Evolutionary conservation across 2,888 invertebrate genomes (phyloP).

Genomic region (Parnassius mnemosyne): DNA sequence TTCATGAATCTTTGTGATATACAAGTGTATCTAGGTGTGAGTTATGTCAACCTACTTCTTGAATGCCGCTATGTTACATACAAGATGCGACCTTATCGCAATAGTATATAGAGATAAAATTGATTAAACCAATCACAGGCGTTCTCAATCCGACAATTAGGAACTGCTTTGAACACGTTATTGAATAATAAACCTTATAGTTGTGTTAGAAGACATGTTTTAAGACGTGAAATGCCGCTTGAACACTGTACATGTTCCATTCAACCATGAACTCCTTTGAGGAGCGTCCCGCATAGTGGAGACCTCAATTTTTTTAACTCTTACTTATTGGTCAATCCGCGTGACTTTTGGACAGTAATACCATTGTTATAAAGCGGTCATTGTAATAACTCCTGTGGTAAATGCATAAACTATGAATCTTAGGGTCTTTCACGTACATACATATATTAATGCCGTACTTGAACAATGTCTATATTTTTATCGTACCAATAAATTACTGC

Average conservation of each 20-base stretch:
- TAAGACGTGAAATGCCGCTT: constrained; percentile 43
- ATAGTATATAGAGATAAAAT: constrained; percentile 59
- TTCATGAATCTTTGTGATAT: constrained; percentile 75
- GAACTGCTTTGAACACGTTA: constrained; percentile 54
- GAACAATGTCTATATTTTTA: not conserved
- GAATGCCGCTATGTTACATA: constrained; percentile 60
- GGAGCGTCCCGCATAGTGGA: constrained; percentile 72
- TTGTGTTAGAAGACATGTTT: constrained; percentile 45
- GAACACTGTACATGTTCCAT: constrained; percentile 71
- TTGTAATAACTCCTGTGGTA: constrained; percentile 41
- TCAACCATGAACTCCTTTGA: constrained; percentile 79
- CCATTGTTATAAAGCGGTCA: constrained; percentile 50
- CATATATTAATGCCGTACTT: not conserved
- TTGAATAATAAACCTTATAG: constrained; percentile 55
- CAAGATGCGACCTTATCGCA: constrained; percentile 61
- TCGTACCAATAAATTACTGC: not conserved
- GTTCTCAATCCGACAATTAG: constrained; percentile 76
- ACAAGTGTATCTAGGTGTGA: constrained; percentile 70
- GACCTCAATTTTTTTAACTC: constrained; percentile 78
- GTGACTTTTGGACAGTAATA: constrained; percentile 70
- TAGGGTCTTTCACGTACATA: not conserved
- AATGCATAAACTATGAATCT: not conserved
- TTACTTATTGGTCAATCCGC: constrained; percentile 76
- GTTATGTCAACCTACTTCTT: constrained; percentile 78
- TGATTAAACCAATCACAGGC: constrained; percentile 50